Conservation (phyloP, 1,140 invertebrate species). For the Lordiphosa collinella region DNA sequence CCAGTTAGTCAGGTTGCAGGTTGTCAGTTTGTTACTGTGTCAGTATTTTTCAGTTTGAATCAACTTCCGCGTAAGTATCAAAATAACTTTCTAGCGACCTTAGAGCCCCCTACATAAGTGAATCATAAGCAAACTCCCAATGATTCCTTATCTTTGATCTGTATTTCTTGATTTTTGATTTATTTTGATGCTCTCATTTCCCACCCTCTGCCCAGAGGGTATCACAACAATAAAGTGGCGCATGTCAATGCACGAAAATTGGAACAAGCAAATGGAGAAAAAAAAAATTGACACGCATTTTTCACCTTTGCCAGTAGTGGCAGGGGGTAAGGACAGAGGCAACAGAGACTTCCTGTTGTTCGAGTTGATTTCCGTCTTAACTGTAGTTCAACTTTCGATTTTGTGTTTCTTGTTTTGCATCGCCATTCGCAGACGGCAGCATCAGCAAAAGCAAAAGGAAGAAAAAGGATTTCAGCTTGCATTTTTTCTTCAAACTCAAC, state of each 20-base stretch:
- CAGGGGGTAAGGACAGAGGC: neutral
- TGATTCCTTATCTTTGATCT: too few relatives aligned
- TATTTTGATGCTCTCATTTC: too few relatives aligned
- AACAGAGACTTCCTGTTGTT: conserved; percentile 62
- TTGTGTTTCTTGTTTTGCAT: conserved; percentile 41
- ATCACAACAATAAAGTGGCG: conserved; percentile 15
- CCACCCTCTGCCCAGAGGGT: neutral
- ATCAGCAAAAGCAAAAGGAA: neutral
- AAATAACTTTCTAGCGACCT: too few relatives aligned
- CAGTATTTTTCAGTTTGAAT: too few relatives aligned
- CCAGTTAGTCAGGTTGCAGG: too few relatives aligned
- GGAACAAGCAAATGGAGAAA: conserved; percentile 25
- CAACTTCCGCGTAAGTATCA: too few relatives aligned
- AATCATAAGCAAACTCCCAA: too few relatives aligned
- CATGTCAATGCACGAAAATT: conserved; percentile 21
- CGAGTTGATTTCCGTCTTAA: conserved; percentile 62
- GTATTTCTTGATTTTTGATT: too few relatives aligned
- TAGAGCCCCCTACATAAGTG: too few relatives aligned
- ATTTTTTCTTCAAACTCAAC: conserved; percentile 43
- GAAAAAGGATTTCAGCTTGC: conserved; percentile 24
- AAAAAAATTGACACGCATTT: conserved; percentile 55
- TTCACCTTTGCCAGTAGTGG: conserved; percentile 31
- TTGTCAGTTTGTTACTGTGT: too few relatives aligned
- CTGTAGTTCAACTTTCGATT: conserved; percentile 63
- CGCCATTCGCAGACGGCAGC: conserved; percentile 16